Percentiles rank a stretch among this genome's conserved stretches.
Conservation (phyloP, 2,113 vertebrate genomes). For the Herpailurus yagouaroundi region DNA sequence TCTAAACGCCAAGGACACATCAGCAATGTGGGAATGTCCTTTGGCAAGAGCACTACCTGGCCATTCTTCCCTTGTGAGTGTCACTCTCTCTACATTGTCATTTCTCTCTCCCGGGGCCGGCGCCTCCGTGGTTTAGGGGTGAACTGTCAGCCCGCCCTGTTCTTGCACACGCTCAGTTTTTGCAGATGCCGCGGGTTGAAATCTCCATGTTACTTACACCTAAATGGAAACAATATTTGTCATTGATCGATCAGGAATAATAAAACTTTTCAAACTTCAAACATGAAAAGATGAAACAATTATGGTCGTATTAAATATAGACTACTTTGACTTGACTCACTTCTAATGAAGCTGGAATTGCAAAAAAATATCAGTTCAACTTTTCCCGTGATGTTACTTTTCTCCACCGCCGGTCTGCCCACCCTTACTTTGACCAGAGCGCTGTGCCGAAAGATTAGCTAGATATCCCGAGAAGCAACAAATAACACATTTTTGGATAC, state of each 20-base stretch:
- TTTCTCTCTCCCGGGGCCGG: too few relatives aligned
- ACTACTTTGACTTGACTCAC: not conserved
- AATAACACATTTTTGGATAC: not conserved
- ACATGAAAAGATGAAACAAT: not conserved
- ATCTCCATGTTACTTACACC: not conserved
- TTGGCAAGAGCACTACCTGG: not conserved
- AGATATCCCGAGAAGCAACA: not conserved
- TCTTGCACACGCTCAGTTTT: accelerated
- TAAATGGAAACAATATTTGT: not conserved
- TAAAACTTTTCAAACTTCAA: not conserved
- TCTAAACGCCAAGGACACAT: accelerated
- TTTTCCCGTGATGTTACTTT: not conserved
- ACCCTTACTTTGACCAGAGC: not conserved
- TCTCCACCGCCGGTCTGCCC: not conserved
- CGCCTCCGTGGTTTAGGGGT: not conserved
- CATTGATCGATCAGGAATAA: not conserved
- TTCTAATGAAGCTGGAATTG: not conserved
- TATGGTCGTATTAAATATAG: not conserved
- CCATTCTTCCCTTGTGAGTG: not conserved
- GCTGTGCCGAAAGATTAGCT: not conserved
- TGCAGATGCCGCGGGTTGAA: not conserved
- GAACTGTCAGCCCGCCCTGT: not conserved
- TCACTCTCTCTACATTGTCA: not conserved
- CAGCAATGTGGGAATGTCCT: accelerated
- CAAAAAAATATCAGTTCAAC: not conserved